These are phyloP conservation scores for Camponotus fellah DNA, from an alignment of 2,888 invertebrate species.

Conservation along the genomic window DNA sequence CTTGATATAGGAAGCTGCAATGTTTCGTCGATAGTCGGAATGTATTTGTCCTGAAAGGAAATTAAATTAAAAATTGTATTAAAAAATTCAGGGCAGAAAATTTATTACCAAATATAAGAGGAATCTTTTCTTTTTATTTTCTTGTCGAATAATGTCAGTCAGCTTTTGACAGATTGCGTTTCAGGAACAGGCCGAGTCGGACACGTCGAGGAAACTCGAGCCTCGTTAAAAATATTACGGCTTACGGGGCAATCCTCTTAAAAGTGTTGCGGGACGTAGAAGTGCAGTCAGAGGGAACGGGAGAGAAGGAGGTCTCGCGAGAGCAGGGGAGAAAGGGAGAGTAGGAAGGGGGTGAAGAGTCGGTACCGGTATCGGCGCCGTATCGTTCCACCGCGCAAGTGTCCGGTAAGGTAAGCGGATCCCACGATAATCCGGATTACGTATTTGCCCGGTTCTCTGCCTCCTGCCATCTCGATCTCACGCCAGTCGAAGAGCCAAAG, in stretches of 20 bases:
- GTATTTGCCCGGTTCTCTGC: constrained; percentile 82
- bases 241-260: constrained; percentile 76
- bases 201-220: constrained; percentile 53
- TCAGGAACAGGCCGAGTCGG: constrained; percentile 25
- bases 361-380: constrained; percentile 76
- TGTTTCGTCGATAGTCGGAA: constrained; percentile 11
- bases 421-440: constrained; percentile 85
- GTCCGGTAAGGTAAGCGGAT: constrained; percentile 85
- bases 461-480: constrained; percentile 83
- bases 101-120: neutral
- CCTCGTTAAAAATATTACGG: constrained; percentile 76
- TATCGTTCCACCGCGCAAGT: constrained; percentile 84
- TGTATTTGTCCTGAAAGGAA: neutral
- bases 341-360: constrained; percentile 48
- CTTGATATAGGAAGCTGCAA: constrained; percentile 35
- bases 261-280: constrained; percentile 66
- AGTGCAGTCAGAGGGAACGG: constrained; percentile 42
- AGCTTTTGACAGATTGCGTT: constrained; percentile 43
- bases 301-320: constrained; percentile 13
- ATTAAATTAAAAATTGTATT: neutral
- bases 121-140: neutral
- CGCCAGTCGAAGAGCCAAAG: constrained; percentile 78
- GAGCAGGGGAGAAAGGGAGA: neutral
- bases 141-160: constrained; percentile 15
- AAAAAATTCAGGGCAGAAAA: neutral